Base-by-base conservation (phyloP, 2,888 invertebrate species). In the Pterostichus niger region DNA sequence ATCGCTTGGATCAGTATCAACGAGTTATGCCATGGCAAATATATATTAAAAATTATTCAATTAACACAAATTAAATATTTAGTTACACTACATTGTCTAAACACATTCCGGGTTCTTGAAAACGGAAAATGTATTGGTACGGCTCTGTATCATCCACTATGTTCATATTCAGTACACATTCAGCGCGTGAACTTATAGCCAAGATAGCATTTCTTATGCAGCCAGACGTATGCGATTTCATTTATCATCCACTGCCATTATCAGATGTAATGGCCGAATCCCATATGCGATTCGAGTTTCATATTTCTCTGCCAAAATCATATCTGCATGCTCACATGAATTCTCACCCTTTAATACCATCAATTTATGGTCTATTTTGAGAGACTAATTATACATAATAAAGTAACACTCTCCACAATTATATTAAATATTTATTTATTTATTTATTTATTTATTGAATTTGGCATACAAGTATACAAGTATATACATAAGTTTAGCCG, bases 171-270 rank as follows among this genome's bases (percentile, higher is more conserved):
- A 24, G 15, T 46, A 44, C 73, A 73, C 73, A 44, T 73, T 40
- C 13, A 6, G 5, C 44, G 68, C 31, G 68, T 68, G 68, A 68
- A 68, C 68, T 35, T 68, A 68, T 40, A 68, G 68, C 49, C 40
- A 40, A 46, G 73, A 73, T 73, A 73, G 49, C 73, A 73, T 46
- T 73, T 49, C 73, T 73, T 73, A 73, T 73, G 73, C 73, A 73
- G 73, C 46, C 15, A 46, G 44, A 44, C 44, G 15, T 9, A 73
- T 49, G 73, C 13, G 49, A 46, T 44, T 73, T 73, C 73, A 73
- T 73, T 73, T 73, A 73, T 73, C 73, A 73, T 73, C 44, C 40
- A 17, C 49, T 73, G 73, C 73, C 73, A 73, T 73, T 73, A 73
- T 73, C 17, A 73, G 73, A 73, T 73, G 73, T 46, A 46, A 73